Evolutionary conservation across 2,888 invertebrate genomes (phyloP).

Genomic region (Dicroscelio sp.): DNA sequence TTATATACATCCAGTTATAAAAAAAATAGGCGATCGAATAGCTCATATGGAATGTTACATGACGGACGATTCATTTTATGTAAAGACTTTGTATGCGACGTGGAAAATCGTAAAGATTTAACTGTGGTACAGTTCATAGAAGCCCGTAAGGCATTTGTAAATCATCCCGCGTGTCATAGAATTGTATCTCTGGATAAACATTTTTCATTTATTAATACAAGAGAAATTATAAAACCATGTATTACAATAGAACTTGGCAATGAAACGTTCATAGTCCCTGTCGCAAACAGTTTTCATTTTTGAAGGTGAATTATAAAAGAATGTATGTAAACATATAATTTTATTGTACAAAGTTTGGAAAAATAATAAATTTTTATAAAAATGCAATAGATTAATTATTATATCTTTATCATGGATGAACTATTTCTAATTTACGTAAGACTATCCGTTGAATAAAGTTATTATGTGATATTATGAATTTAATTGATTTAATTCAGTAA

Average conservation of each 20-base stretch:
- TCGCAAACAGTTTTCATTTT: not conserved
- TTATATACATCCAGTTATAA: not conserved
- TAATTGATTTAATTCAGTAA: too few relatives aligned
- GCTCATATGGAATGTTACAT: not conserved
- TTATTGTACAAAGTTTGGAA: too few relatives aligned
- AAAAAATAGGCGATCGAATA: not conserved
- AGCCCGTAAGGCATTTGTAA: not conserved
- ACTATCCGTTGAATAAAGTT: too few relatives aligned
- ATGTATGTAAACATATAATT: not conserved
- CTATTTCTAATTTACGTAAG: too few relatives aligned
- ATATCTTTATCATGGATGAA: too few relatives aligned
- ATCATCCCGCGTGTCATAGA: not conserved
- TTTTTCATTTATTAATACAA: not conserved
- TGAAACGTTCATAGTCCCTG: not conserved
- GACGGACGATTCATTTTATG: not conserved
- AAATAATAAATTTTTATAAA: too few relatives aligned
- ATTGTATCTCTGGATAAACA: not conserved
- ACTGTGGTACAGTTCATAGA: not conserved
- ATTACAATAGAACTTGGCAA: not conserved
- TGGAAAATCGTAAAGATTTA: constrained; percentile 3
- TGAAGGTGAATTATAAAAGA: not conserved
- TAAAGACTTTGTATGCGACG: not conserved
- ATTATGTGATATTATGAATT: too few relatives aligned
- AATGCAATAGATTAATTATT: too few relatives aligned
- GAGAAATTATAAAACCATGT: not conserved